A percentile compares a stretch with the other conserved stretches of the same genome.
Evolutionary conservation across 2,113 vertebrate species (phyloP).

Genomic region (Pseudonaja textilis): DNA sequence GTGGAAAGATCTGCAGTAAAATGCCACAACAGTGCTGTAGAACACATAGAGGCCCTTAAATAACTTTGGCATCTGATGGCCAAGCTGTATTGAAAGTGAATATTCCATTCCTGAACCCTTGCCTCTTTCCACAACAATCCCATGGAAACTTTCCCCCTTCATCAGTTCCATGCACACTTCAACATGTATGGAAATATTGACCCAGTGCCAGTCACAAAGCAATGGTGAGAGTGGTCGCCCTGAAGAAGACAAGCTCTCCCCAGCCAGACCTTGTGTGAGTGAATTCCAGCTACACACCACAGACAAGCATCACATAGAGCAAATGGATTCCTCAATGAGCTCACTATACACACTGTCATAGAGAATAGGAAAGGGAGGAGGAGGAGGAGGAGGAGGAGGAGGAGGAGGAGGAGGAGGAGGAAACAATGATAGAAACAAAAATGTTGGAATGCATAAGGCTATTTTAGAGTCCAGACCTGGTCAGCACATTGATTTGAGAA

Average conservation of each 20-base stretch:
- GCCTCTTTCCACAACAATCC: background rate
- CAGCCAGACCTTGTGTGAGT: background rate
- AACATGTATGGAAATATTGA: constrained; percentile 1
- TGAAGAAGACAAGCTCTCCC: background rate
- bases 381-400: background rate
- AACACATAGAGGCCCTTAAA: constrained; percentile 1
- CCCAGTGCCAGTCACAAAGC: constrained; percentile 4
- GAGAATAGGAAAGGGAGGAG: background rate
- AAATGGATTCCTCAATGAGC: constrained; percentile 1
- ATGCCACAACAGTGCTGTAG: background rate
- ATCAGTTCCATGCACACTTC: background rate
- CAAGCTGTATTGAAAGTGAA: background rate
- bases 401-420: no score
- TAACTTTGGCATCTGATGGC: background rate
- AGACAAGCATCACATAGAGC: constrained; percentile 14
- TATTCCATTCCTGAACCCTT: background rate
- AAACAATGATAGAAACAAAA: constrained; percentile 4
- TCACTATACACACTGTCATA: constrained; percentile 1
- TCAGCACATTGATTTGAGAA: background rate
- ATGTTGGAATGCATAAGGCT: background rate
- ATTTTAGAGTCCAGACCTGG: constrained; percentile 13
- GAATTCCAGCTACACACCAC: constrained; percentile 6
- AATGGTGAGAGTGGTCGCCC: background rate
- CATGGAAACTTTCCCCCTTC: background rate
- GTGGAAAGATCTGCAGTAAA: constrained; percentile 12